Base-by-base conservation (phyloP, 1,140 invertebrate genomes). In the Gerris buenoi region DNA sequence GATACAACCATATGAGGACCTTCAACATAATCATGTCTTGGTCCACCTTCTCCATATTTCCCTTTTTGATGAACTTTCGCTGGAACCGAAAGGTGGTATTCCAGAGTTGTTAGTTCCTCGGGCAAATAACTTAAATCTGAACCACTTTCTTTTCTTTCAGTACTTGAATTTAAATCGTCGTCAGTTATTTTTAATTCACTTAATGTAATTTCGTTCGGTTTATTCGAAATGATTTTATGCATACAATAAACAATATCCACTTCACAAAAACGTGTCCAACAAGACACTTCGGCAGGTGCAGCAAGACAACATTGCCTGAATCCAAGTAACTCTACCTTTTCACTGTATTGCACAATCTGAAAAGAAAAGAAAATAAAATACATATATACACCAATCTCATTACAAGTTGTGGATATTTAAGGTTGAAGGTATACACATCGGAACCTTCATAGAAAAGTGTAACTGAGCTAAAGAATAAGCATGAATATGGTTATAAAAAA, bases 211-310 rank as follows among this genome's bases (percentile, higher is more conserved):
- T 1, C 2, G 5, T n/a, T 2, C 5, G 25, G 25, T 46, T 22
- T 1, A n/a, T 64, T 1, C 3, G 25, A 27, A 46, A 46, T 46
- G 18, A 46, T 5, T 46, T 46, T 46, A 5, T 18, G 33, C 33
- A 70, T 67, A 61, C 65, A 61, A 26, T 66, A 10, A 18, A 74
- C 59, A 15, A 73, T 60, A 63, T 72, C 72, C 15, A 74, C 81
- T 81, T 97, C 93, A 81, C 93, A 95, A 75, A 93, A 93, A 72
- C 88, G 89, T 0, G 93, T 95, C 92, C 92, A 96, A 27, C 89
- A 80, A 5, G 92, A 95, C 1, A 85, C 82, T 80, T 95, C 90
- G 18, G 88, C 87, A 70, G 89, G 90, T 13, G 90, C 87, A 68
- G 88, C 79, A 1, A 94, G 78, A 74, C 90, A 93, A 60, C 85